Evolutionary conservation across 2,113 vertebrate genomes (phyloP).

Genomic region (Leucoraja erinaceus): DNA sequence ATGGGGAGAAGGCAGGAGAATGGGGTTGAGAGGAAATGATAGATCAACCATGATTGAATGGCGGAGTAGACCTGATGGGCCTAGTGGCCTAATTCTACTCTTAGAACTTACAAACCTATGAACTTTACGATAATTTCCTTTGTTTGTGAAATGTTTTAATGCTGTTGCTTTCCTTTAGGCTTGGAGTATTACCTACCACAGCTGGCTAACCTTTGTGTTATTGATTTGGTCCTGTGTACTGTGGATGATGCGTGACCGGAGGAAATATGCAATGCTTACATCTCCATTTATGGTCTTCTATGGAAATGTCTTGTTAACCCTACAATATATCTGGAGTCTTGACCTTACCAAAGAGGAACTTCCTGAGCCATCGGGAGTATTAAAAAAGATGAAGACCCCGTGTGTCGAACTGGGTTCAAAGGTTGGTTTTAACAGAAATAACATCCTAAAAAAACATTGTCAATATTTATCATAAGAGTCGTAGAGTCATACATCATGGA

Average conservation of each 20-base stretch:
- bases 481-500: too few species aligned
- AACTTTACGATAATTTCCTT: constrained; percentile 36
- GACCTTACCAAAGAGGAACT: constrained; percentile 56
- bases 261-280: constrained; percentile 90
- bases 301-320: constrained; percentile 75
- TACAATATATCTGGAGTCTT: constrained; percentile 94
- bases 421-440: constrained; percentile 53
- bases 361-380: constrained; percentile 65
- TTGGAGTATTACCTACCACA: constrained; percentile 97
- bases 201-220: constrained; percentile 91
- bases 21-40: too few species aligned
- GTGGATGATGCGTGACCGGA: constrained; percentile 91
- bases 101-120: too few species aligned
- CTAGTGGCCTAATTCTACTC: too few species aligned
- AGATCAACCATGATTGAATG: too few species aligned
- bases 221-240: constrained; percentile 90
- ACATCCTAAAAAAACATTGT: background rate
- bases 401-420: constrained; percentile 82
- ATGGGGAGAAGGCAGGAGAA: too few species aligned
- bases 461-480: too few species aligned
- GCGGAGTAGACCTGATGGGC: too few species aligned
- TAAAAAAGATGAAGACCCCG: constrained; percentile 59
- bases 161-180: constrained; percentile 57
- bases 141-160: constrained; percentile 25
- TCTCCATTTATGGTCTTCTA: constrained; percentile 96